Evolutionary conservation across 2,888 invertebrate species (phyloP), one percentile per base, ranked within the genome.

Genomic region (Caenorhabditis macrosperma): DNA sequence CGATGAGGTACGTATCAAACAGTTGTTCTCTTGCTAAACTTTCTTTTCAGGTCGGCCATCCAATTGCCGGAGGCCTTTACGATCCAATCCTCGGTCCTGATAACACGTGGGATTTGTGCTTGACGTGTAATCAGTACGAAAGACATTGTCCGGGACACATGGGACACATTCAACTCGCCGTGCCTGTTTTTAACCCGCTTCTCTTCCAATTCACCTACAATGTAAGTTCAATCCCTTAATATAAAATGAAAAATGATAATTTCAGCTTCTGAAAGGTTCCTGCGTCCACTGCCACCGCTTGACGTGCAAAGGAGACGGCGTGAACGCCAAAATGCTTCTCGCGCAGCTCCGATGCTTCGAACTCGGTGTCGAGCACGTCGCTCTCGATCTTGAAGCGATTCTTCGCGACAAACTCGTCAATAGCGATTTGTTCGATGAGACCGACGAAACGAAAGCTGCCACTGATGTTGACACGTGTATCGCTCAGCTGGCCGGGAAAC

Each of bases 111-210:
- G 87, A 88, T 55, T 30, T 55, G 44, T 90, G 90, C 55, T 66
- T 76, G 28, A 91, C 89, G 9, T 90, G 90, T 68, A 82, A 78
- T 59, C 85, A 85, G 57, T 82, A 78, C 64, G 83, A 82, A n/a
- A 50, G 72, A 48, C 66, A 83, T 64, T 86, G 86, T 67, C 86
- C 86, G 22, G 84, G 99, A 0, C 99, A 99, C 91, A 94, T 96
- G 91, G 98, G 98, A 0, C 95, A 97, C 90, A 96, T 99, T 81
- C 94, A 95, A 84, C 92, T 99, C 0, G 95, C 95, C 0, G 92
- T 97, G 12, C 94, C 95, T 0, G 95, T 96, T 0, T 94, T 95
- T 72, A 97, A 98, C 92, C 97, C 98, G 0, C 90, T 98, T 55
- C 95, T 96, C 89, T 94, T 95, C 81, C 94, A 94, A 88, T 93